Percentiles rank a stretch among this genome's conserved stretches.
Conservation (phyloP, 2,797 vertebrate species). For the Chlorospingus flavigularis region DNA sequence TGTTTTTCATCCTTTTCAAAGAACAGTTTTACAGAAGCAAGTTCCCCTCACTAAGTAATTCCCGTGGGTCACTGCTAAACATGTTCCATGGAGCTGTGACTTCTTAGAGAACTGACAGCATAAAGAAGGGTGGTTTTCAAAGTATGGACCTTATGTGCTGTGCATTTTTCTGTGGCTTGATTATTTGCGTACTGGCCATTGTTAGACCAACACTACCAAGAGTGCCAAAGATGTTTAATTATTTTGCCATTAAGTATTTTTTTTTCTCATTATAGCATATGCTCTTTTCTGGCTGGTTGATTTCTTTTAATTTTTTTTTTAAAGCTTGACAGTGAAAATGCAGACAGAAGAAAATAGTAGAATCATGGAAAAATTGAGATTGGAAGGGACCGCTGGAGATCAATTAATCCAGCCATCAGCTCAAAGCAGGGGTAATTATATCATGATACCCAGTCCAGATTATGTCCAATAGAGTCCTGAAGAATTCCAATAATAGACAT, state of each 20-base stretch:
- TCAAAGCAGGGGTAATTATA: neutral
- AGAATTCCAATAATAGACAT: neutral
- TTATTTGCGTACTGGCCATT: neutral
- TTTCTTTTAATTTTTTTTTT: neutral
- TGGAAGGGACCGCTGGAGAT: neutral
- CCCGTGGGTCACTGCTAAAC: neutral
- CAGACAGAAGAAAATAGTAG: neutral
- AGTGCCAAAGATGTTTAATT: neutral
- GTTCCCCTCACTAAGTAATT: neutral
- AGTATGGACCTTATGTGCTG: neutral
- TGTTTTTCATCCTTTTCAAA: neutral
- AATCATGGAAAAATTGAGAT: neutral
- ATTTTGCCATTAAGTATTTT: neutral
- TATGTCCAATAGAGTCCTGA: neutral
- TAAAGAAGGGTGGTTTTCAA: neutral
- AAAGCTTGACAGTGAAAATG: neutral
- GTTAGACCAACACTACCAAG: neutral
- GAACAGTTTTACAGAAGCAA: neutral
- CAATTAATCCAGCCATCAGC: neutral
- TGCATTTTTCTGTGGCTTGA: neutral
- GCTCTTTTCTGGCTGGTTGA: neutral
- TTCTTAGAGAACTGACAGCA: neutral
- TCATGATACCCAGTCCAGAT: neutral
- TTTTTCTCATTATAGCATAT: neutral
- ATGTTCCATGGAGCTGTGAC: neutral